Conservation (phyloP, 2,888 invertebrate genomes). For the Biston stratarius region DNA sequence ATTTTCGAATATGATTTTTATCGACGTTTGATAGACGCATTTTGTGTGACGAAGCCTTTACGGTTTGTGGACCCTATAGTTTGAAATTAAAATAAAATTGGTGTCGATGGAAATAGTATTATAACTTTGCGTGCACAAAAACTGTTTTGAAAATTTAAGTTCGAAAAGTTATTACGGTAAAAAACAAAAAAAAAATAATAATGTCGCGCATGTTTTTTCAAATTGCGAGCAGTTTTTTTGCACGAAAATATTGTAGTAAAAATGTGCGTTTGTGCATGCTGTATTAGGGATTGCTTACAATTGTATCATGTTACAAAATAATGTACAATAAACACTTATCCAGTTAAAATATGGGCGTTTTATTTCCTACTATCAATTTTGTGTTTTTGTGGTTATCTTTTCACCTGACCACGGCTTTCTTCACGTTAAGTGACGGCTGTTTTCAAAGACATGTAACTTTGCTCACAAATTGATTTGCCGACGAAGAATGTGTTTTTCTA, state of each 20-base stretch:
- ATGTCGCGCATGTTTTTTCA: neutral
- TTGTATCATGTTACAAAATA: constrained; percentile 77
- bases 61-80: constrained; percentile 27
- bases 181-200: no score
- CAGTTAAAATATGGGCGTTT: constrained; percentile 14
- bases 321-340: constrained; percentile 78
- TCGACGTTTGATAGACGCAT: neutral
- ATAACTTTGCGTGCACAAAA: constrained; percentile 48
- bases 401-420: neutral
- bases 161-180: no score
- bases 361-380: neutral
- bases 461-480: no score
- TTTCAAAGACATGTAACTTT: no score
- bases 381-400: neutral
- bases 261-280: constrained; percentile 62
- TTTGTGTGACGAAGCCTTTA: constrained; percentile 21
- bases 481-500: no score
- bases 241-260: constrained; percentile 27
- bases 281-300: constrained; percentile 74
- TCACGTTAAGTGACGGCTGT: neutral
- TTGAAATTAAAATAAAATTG: constrained; percentile 32
- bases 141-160: constrained; percentile 14
- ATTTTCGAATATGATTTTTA: neutral
- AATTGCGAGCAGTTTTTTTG: constrained; percentile 47
- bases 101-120: constrained; percentile 45